Evolutionary conservation across 35 echinoderm and acorn worm genomes (phyloP).

Genomic region (Heliocidaris erythrogramma): DNA sequence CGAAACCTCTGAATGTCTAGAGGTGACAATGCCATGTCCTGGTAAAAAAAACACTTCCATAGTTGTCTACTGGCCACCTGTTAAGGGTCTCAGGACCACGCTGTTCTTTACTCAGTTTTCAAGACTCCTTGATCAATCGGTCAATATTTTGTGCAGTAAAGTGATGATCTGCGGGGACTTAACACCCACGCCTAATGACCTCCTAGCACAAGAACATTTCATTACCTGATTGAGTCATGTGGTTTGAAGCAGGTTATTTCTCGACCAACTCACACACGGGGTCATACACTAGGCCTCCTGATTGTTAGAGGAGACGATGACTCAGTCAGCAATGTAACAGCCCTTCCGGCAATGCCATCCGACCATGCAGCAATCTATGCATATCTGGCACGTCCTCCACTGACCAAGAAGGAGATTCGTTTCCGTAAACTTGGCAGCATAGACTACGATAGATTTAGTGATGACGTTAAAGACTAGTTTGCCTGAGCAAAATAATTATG

Average conservation of each 20-base stretch:
- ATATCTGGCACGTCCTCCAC: neutral
- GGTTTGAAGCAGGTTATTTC: conserved; percentile 26
- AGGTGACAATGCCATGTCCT: too few relatives aligned
- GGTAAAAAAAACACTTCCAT: too few relatives aligned
- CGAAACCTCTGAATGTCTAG: neutral
- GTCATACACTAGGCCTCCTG: conserved; percentile 39
- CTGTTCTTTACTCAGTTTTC: conserved; percentile 38
- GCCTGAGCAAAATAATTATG: neutral
- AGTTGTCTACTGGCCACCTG: conserved; percentile 8
- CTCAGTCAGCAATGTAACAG: neutral
- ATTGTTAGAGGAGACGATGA: neutral
- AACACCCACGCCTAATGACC: conserved; percentile 43
- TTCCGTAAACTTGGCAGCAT: neutral
- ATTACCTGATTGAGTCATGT: conserved; percentile 11
- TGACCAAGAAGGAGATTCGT: neutral
- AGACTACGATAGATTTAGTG: neutral
- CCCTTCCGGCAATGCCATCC: neutral
- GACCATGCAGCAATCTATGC: conserved; percentile 28
- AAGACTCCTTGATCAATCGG: conserved; percentile 5
- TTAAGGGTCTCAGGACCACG: neutral
- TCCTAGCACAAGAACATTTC: neutral
- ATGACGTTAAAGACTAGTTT: neutral
- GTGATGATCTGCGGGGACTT: conserved; percentile 38
- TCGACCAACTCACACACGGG: neutral
- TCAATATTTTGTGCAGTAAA: neutral